These are phyloP conservation scores for Epinotia brunnichana DNA, from an alignment of 2,888 invertebrate species.

Conservation along the genomic window DNA sequence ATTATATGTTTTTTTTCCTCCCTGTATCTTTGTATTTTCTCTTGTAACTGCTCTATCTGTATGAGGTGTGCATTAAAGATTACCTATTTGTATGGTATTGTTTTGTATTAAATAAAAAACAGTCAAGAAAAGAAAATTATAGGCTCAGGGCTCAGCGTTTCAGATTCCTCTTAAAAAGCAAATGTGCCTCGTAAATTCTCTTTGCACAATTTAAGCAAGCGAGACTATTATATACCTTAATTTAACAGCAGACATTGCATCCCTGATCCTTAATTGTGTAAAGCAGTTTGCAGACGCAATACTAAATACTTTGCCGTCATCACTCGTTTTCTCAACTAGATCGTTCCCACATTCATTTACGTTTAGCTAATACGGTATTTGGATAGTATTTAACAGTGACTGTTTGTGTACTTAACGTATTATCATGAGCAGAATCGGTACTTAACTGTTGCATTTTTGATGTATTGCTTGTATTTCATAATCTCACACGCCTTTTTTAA, in stretches of 20 bases:
- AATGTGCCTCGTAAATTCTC: not conserved
- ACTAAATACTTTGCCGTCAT: not conserved
- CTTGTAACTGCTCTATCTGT: too few species aligned
- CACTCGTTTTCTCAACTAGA: conserved; percentile 5
- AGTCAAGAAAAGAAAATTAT: not conserved
- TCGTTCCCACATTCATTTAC: conserved; percentile 22
- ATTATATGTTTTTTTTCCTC: too few species aligned
- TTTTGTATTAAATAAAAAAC: not conserved
- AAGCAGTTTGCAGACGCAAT: not conserved
- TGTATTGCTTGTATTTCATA: not conserved
- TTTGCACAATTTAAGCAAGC: not conserved
- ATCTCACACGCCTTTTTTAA: not conserved
- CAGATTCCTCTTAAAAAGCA: not conserved
- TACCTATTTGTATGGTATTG: too few species aligned
- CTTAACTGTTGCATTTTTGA: conserved; percentile 9
- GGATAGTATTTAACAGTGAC: conserved; percentile 5
- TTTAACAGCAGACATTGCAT: not conserved
- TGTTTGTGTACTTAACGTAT: conserved; percentile 21
- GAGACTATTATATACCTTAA: conserved; percentile 10
- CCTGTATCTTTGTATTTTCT: too few species aligned
- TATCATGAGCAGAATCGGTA: conserved; percentile 7
- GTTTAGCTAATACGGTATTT: conserved; percentile 3
- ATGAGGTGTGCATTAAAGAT: too few species aligned
- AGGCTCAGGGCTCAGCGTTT: too few species aligned
- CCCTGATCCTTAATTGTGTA: conserved; percentile 10